These are phyloP conservation scores for Meliscaeva auricollis DNA, from an alignment of 2,888 invertebrate genomes.

Conservation along the genomic window DNA sequence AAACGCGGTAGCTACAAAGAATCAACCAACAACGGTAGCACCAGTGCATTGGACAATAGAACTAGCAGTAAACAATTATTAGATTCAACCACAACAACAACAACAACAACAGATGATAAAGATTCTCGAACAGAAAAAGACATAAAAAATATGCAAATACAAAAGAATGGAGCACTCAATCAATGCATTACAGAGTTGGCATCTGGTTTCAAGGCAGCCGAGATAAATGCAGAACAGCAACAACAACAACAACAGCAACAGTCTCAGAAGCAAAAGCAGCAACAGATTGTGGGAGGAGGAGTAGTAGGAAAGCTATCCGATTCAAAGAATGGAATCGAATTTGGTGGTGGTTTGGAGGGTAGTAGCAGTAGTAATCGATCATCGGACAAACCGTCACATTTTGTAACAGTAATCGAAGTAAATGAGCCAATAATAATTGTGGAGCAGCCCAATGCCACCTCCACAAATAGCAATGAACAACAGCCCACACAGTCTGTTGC, in stretches of 20 bases:
- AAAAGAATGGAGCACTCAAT: slow-evolving; percentile 83
- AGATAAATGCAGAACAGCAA: slow-evolving; percentile 84
- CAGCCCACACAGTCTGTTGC: slow-evolving; percentile 65
- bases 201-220: slow-evolving; percentile 85
- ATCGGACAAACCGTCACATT: slow-evolving; percentile 84
- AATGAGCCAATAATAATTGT: slow-evolving; percentile 87
- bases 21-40: slow-evolving; percentile 66
- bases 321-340: slow-evolving; percentile 69
- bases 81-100: slow-evolving; percentile 59
- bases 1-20: slow-evolving; percentile 73
- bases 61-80: slow-evolving; percentile 78
- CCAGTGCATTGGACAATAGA: slow-evolving; percentile 57
- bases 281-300: slow-evolving; percentile 41
- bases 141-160: slow-evolving; percentile 79
- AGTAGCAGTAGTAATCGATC: slow-evolving; percentile 56
- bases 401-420: slow-evolving; percentile 95
- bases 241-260: slow-evolving; percentile 74
- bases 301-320: slow-evolving; percentile 68
- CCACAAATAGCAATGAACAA: slow-evolving; percentile 30
- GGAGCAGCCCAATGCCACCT: slow-evolving; percentile 47
- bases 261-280: slow-evolving; percentile 65
- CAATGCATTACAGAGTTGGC: slow-evolving; percentile 91
- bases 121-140: slow-evolving; percentile 83
- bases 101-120: slow-evolving; percentile 79
- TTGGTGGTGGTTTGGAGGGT: slow-evolving; percentile 71